Percentiles rank a stretch among this genome's conserved stretches.
phyloP scores from a whole-genome alignment of 2,113 vertebrate species.

The Pteronura brasiliensis region DNA sequence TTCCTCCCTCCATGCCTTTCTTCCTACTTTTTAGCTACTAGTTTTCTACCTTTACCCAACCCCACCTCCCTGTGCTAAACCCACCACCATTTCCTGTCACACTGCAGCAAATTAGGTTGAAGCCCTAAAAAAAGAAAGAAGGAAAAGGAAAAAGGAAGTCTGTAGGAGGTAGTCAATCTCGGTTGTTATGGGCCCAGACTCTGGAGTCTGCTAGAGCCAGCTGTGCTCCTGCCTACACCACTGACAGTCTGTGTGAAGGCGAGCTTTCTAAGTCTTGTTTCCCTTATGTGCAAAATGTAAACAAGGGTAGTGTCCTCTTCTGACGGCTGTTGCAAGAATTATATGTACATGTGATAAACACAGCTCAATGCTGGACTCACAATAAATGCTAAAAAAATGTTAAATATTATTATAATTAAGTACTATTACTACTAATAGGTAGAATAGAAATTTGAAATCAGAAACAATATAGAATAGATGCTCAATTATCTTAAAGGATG shows the following conservation, averaged over 20 bases:
- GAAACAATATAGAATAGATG: not conserved
- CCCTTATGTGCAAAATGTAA: not conserved
- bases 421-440: not conserved
- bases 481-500: not conserved
- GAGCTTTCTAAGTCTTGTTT: not conserved
- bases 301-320: not conserved
- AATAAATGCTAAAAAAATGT: not conserved
- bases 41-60: not conserved
- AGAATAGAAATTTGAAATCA: not conserved
- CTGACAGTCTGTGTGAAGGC: not conserved
- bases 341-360: not conserved
- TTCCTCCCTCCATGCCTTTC: not conserved
- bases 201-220: not conserved
- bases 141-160: slow-evolving; percentile 43
- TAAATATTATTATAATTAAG: not conserved
- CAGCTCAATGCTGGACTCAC: not conserved
- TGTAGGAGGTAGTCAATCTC: not conserved
- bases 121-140: slow-evolving; percentile 7
- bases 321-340: not conserved
- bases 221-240: not conserved
- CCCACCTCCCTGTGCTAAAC: not conserved
- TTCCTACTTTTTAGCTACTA: not conserved
- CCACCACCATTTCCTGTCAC: not conserved
- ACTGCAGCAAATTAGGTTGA: not conserved
- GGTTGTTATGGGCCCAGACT: not conserved